A percentile compares a stretch with the other conserved stretches of the same genome.
Conservation (phyloP, 2,888 invertebrate species). For the Ochlodes sylvanus region DNA sequence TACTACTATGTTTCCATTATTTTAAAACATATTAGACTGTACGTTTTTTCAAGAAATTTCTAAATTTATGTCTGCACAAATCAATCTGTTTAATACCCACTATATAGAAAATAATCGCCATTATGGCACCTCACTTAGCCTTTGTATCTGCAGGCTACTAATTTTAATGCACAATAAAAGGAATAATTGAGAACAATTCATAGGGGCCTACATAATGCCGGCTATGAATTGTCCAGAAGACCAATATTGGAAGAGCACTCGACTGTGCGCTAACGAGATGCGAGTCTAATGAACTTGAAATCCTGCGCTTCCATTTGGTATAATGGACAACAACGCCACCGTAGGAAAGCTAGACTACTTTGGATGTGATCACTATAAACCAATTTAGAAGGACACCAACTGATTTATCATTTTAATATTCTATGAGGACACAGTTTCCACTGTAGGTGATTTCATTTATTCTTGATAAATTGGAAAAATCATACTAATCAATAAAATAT, state of each 20-base stretch:
- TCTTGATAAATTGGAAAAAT: too few species aligned
- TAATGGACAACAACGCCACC: constrained; percentile 61
- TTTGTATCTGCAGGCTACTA: neutral
- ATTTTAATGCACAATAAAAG: constrained; percentile 19
- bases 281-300: constrained; percentile 82
- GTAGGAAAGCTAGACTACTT: constrained; percentile 18
- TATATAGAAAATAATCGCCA: neutral
- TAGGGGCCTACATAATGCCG: constrained; percentile 46
- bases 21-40: too few species aligned
- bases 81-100: too few species aligned
- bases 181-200: constrained; percentile 25
- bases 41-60: too few species aligned
- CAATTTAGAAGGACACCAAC: too few species aligned
- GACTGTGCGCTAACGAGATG: constrained; percentile 77
- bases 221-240: constrained; percentile 64
- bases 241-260: constrained; percentile 81
- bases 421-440: too few species aligned
- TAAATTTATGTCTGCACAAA: too few species aligned
- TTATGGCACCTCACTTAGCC: neutral
- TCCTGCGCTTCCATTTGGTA: constrained; percentile 78
- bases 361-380: constrained; percentile 10
- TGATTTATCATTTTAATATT: too few species aligned
- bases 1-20: too few species aligned
- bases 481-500: too few species aligned
- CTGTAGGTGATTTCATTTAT: too few species aligned